Percentiles rank a stretch among this genome's conserved stretches.
Evolutionary conservation across 2,113 vertebrate genomes (phyloP).

Genomic region (mouse (Mus musculus)): DNA sequence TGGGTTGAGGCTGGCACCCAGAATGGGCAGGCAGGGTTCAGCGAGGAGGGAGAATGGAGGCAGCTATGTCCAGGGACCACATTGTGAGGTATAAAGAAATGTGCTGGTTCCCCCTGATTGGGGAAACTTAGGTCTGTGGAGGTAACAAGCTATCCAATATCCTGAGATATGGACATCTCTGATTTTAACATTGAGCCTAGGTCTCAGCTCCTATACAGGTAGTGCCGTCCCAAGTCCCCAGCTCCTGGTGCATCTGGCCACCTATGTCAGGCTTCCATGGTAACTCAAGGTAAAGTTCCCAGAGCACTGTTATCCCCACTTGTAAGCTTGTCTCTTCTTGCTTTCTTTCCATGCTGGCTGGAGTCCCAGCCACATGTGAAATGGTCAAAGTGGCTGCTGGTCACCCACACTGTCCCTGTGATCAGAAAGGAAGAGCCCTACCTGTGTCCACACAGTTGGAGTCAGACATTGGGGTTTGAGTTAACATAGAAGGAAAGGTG

Average conservation of each 20-base stretch:
- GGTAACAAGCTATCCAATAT: background rate
- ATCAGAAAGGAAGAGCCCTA: background rate
- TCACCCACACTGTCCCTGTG: background rate
- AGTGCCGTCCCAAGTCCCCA: background rate
- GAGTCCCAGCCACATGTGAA: background rate
- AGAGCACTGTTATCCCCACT: rapidly evolving
- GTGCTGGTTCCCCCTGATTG: rapidly evolving
- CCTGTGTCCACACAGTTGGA: background rate
- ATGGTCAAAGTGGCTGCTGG: rapidly evolving
- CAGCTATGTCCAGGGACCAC: background rate
- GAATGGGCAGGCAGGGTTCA: background rate
- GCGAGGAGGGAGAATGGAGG: background rate
- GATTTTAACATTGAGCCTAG: background rate
- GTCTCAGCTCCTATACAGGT: background rate
- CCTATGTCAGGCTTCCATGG: background rate
- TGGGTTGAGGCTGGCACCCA: background rate
- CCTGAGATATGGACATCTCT: rapidly evolving
- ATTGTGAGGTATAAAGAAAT: rapidly evolving
- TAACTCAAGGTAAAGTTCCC: background rate
- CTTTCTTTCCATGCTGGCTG: background rate
- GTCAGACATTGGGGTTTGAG: background rate
- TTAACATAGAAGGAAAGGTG: rapidly evolving
- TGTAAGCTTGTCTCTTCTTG: rapidly evolving
- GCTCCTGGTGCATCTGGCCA: background rate
- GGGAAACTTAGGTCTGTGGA: background rate